These are phyloP conservation scores for Chouioia cunea DNA, from an alignment of 2,888 invertebrate species.

Conservation along the genomic window DNA sequence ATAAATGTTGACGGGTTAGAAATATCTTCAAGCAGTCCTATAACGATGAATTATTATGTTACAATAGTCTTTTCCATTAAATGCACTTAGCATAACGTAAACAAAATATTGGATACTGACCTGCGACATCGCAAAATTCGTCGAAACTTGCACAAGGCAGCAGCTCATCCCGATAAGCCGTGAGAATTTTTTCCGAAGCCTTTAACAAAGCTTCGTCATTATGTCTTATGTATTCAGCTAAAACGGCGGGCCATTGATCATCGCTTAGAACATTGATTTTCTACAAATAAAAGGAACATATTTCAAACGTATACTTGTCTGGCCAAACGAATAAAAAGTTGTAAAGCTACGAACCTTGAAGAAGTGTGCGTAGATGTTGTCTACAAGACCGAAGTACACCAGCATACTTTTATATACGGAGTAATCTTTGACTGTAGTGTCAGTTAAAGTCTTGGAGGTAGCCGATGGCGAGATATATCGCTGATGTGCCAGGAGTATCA, in stretches of 20 bases:
- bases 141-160: constrained; percentile 90
- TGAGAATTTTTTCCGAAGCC: constrained; percentile 85
- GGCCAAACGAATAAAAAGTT: constrained; percentile 51
- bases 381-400: constrained; percentile 87
- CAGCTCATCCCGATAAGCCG: constrained; percentile 87
- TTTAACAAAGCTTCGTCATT: constrained; percentile 93
- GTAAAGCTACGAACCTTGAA: constrained; percentile 77
- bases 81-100: too few species aligned
- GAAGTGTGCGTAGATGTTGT: constrained; percentile 86
- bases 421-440: constrained; percentile 76
- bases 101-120: constrained; percentile 67
- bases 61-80: constrained; percentile 20
- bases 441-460: constrained; percentile 71
- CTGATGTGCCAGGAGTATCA: constrained; percentile 83
- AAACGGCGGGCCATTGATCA: constrained; percentile 89
- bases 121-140: constrained; percentile 94
- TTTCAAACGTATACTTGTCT: constrained; percentile 11
- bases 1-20: constrained; percentile 76
- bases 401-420: constrained; percentile 87
- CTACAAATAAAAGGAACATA: constrained; percentile 67
- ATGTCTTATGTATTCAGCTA: constrained; percentile 94
- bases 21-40: constrained; percentile 77
- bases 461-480: constrained; percentile 78
- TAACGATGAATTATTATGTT: constrained; percentile 49
- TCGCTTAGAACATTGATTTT: constrained; percentile 78